These are phyloP conservation scores for Melolontha melolontha DNA, from an alignment of 2,888 invertebrate species.

Conservation along the genomic window DNA sequence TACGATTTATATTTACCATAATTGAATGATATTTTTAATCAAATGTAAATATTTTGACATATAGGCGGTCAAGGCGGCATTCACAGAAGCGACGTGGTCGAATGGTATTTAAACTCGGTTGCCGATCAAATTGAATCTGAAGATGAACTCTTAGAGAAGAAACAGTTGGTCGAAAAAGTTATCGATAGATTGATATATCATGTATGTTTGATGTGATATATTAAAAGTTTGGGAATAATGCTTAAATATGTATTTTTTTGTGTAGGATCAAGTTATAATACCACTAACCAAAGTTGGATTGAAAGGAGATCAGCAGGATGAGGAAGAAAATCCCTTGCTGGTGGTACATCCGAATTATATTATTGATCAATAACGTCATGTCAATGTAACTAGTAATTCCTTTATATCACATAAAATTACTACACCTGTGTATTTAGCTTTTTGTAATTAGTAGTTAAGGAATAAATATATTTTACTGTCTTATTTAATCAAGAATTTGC, in stretches of 20 bases:
- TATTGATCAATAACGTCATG: constrained; percentile 71
- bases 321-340: constrained; percentile 83
- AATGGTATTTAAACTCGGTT: constrained; percentile 93
- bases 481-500: no score
- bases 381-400: no score
- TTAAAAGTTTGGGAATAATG: neutral
- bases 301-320: constrained; percentile 69
- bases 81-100: constrained; percentile 83
- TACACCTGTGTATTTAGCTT: neutral
- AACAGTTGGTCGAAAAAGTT: constrained; percentile 92
- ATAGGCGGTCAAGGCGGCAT: constrained; percentile 37
- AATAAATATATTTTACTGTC: no score
- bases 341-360: constrained; percentile 98
- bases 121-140: constrained; percentile 91
- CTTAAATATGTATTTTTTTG: constrained; percentile 48
- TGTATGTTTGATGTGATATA: constrained; percentile 67
- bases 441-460: neutral
- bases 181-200: constrained; percentile 90
- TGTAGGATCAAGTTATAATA: constrained; percentile 87
- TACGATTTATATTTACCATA: no score
- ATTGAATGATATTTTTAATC: no score
- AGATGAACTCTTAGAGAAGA: constrained; percentile 88
- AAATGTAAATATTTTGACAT: neutral
- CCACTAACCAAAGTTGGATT: constrained; percentile 72
- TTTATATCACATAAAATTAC: neutral